Conservation (phyloP, 64 coral and sea anemone species). For the Exaiptasia diaphana region DNA sequence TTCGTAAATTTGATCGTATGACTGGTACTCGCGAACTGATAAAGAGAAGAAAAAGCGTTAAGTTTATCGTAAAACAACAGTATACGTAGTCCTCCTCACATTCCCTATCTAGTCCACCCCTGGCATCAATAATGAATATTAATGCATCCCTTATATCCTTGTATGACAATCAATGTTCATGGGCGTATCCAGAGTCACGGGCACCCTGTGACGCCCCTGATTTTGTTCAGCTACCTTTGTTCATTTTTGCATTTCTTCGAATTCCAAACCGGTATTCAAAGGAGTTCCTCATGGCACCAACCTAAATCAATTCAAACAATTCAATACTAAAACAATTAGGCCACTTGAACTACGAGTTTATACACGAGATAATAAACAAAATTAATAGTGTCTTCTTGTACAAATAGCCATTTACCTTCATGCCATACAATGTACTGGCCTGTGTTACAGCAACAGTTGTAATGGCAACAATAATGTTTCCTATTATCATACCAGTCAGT, state of each 20-base stretch:
- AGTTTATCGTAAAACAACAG: not conserved
- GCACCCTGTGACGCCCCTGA: no score
- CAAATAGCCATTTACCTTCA: constrained; percentile 40
- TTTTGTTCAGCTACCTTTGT: constrained; percentile 31
- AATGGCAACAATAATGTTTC: constrained; percentile 20
- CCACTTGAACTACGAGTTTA: no score
- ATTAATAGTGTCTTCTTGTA: no score
- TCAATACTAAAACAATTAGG: no score
- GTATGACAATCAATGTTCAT: no score
- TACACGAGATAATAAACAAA: no score
- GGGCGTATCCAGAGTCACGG: no score
- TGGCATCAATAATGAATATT: not conserved
- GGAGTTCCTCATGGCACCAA: constrained; percentile 60
- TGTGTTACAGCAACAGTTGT: constrained; percentile 5
- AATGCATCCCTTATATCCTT: no score
- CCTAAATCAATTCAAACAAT: constrained; percentile 26
- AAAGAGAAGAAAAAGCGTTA: not conserved
- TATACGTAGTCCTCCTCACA: no score
- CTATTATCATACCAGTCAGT: constrained; percentile 32
- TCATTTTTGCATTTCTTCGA: constrained; percentile 60
- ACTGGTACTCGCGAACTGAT: constrained; percentile 12
- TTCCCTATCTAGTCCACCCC: no score
- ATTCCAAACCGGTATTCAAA: constrained; percentile 66
- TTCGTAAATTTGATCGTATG: constrained; percentile 51
- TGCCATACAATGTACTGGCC: constrained; percentile 27